Evolutionary conservation across 2,888 invertebrate species (phyloP), one percentile per base, ranked within the genome.

Genomic region (Eupeodes latifasciatus): DNA sequence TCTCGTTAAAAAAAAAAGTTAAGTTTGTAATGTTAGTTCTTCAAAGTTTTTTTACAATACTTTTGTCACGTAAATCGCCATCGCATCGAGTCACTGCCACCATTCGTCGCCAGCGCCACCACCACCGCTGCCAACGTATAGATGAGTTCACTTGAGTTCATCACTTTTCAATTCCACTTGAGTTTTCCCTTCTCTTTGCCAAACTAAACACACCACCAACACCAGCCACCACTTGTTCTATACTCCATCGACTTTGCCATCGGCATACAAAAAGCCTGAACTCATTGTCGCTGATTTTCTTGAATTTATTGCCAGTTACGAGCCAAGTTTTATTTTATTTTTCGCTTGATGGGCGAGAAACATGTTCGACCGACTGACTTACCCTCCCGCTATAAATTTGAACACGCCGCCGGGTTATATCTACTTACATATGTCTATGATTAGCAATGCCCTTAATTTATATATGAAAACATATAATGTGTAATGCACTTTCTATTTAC

Each of bases 131-230:
- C 53, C 27, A 19, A 19, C 19, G 71, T 19, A 53, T 19, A 53
- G 53, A 79, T 74, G 81, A 75, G 86, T 86, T 86, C 78, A 86
- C 62, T 75, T 71, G 78, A 86, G 86, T 86, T 86, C 86, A 86
- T 71, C 78, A 72, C 75, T 79, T 86, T 67, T 86, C 75, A 86
- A 86, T 82, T 86, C 62, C 67, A 79, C 57, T 78, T 67, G 81
- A 62, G 14, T 59, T 69, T 71, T 40, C 59, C 34, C 55, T 49
- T 66, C 57, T 55, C 11, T 36, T 61, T 67, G 51, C 40, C 12
- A 27, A 12, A 49, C 72, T 3, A 47, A 61, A 49, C 9, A 59
- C 4, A n/a, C 75, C 11, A 47, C 19, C 19, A 19, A 19, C 19
- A 19, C 66, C 16, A 64, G 53, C 44, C 59, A 14, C 77, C 16